Percentiles rank a stretch among this genome's conserved stretches.
These are phyloP conservation scores for Sebastes matsubarae DNA, from an alignment of 2,797 vertebrate species.

Conservation along the genomic window DNA sequence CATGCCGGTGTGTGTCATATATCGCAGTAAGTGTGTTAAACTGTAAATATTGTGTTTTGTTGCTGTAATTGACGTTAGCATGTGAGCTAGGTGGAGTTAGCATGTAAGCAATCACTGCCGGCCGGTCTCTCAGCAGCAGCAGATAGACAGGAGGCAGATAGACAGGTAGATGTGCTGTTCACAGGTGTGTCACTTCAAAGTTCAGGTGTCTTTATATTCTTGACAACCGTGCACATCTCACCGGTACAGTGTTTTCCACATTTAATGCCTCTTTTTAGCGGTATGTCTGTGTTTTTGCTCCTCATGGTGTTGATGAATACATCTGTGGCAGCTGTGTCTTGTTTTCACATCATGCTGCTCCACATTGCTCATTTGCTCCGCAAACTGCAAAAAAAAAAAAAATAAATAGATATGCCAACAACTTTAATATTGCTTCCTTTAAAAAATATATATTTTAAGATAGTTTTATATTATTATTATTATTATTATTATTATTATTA, in stretches of 20 bases:
- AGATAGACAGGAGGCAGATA: neutral
- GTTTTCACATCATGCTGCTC: too few relatives aligned
- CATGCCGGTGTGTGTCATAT: slow-evolving; percentile 1
- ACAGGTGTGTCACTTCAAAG: neutral
- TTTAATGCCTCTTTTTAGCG: neutral
- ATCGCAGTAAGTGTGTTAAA: slow-evolving; percentile 40
- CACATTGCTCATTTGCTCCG: too few relatives aligned
- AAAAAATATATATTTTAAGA: neutral
- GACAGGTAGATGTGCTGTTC: neutral
- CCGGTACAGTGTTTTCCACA: too few relatives aligned
- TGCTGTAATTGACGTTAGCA: slow-evolving; percentile 45
- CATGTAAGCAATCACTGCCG: slow-evolving; percentile 52
- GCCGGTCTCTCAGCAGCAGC: slow-evolving; percentile 42
- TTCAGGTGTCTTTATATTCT: neutral
- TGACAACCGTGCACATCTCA: too few relatives aligned
- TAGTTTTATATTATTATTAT: too few relatives aligned
- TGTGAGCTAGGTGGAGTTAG: slow-evolving; percentile 58
- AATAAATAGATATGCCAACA: too few relatives aligned
- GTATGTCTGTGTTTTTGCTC: neutral
- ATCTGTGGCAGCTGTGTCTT: too few relatives aligned
- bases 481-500: too few relatives aligned
- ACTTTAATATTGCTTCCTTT: neutral
- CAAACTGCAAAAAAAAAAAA: too few relatives aligned
- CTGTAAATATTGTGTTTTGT: slow-evolving; percentile 34
- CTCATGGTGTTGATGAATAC: too few relatives aligned